Percentiles rank a stretch among this genome's conserved stretches.
phyloP scores from a whole-genome alignment of 1,140 invertebrate genomes.

The Eupeodes corollae region DNA sequence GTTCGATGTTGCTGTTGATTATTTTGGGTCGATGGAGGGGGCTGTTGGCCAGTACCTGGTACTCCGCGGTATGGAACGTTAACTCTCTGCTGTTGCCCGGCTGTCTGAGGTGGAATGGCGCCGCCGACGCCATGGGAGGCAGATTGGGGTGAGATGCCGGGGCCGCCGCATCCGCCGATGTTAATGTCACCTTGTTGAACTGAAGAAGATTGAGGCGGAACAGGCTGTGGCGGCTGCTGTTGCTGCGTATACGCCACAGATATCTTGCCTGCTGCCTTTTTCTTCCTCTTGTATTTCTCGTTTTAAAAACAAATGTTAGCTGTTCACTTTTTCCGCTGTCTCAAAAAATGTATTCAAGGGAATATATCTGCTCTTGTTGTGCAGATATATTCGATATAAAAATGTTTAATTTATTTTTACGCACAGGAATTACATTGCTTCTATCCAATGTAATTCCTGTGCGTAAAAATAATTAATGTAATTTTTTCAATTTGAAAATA shows the following conservation, averaged over 20 bases:
- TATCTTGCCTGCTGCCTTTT: constrained; percentile 41
- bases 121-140: constrained; percentile 15
- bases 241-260: constrained; percentile 45
- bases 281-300: constrained; percentile 38
- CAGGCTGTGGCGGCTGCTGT: constrained; percentile 11
- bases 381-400: no score
- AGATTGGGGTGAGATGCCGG: constrained; percentile 30
- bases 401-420: no score
- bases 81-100: constrained; percentile 15
- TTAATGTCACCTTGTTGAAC: constrained; percentile 16
- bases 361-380: no score
- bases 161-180: constrained; percentile 14
- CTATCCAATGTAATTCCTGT: no score
- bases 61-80: constrained; percentile 15
- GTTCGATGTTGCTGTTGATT: constrained; percentile 3
- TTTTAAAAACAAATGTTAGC: constrained; percentile 39
- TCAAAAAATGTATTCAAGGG: no score
- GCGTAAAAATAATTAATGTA: no score
- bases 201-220: constrained; percentile 8
- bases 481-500: no score
- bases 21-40: constrained; percentile 9
- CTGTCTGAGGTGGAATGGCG: constrained; percentile 13
- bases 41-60: constrained; percentile 11
- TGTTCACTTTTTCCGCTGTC: constrained; percentile 11
- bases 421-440: no score